Evolutionary conservation across 2,797 vertebrate genomes (phyloP).

Genomic region (Peromyscus nudipes): DNA sequence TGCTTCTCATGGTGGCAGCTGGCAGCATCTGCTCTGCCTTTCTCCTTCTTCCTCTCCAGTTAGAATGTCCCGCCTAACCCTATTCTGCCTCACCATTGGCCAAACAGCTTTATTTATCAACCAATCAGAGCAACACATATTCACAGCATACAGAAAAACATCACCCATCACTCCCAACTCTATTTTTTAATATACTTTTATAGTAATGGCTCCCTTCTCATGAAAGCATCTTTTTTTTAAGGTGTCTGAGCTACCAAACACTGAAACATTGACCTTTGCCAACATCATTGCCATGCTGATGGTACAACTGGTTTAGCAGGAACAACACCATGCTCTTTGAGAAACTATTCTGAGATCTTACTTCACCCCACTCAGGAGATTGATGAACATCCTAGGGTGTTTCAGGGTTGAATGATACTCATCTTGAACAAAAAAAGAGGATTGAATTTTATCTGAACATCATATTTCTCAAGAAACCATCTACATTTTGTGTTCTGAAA

Average conservation of each 20-base stretch:
- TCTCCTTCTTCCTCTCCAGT: too few relatives aligned
- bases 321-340: not conserved
- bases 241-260: not conserved
- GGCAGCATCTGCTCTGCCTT: too few relatives aligned
- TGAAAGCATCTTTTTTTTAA: not conserved
- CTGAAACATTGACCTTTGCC: not conserved
- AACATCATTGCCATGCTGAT: not conserved
- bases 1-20: too few relatives aligned
- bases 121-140: too few relatives aligned
- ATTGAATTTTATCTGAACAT: not conserved
- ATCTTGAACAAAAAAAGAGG: not conserved
- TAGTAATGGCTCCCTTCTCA: not conserved
- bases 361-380: not conserved
- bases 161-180: not conserved
- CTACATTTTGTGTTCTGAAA: constrained; percentile 25
- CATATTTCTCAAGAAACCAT: not conserved
- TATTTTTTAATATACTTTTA: not conserved
- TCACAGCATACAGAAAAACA: too few relatives aligned
- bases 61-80: too few relatives aligned
- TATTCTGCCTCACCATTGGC: too few relatives aligned
- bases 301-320: not conserved
- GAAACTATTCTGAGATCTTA: not conserved
- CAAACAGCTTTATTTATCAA: too few relatives aligned
- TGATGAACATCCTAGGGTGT: not conserved
- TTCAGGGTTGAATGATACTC: not conserved